Evolutionary conservation across 2,113 vertebrate species (phyloP), one percentile per base, ranked within the genome.

Genomic region (Cryptotis parvus): DNA sequence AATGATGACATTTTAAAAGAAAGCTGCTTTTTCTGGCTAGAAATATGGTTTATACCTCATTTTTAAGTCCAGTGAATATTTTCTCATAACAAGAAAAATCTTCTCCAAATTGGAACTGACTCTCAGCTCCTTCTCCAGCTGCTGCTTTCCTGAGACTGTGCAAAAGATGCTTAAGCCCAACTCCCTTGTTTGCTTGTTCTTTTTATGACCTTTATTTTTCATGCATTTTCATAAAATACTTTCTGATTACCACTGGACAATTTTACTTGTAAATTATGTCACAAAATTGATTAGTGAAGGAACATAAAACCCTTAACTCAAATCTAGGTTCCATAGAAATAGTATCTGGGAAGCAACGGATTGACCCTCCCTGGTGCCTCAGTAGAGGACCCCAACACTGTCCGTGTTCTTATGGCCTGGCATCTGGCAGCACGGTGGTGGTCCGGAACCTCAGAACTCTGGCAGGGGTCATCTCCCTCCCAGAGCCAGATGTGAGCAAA

Each of bases 1-100:
- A 91, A 89, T 80, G 78, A 83, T 88, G 83, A 77, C 74, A 94
- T 95, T 91, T 72, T 85, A 45, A 94, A 96, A 91, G 14, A 55
- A n/a, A 24, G 6, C 26, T 86, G 93, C 26, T 65, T 85, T 92
- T 73, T 81, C 55, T 89, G 41, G 55, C 14, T 72, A 84, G 55
- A 95, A 88, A 63, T 77, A 63, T 0, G 8, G 39, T 82, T 94
- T 79, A 77, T 33, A 91, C 69, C 31, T 92, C 27, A 86, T 84
- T 86, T n/a, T 93, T 75, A 94, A 85, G 43, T 72, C 29, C 29
- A 73, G 8, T 83, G 41, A 70, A 55, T 74, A 78, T 93, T 90
- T 90, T 87, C 22, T 1, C 26, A 18, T 52, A 49, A 61, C 20
- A 83, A 80, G 58, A 22, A 63, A 89, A 65, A 63, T 27, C 10